Base-by-base conservation (phyloP, 2,888 invertebrate species). In the Sarcophaga variegata region DNA sequence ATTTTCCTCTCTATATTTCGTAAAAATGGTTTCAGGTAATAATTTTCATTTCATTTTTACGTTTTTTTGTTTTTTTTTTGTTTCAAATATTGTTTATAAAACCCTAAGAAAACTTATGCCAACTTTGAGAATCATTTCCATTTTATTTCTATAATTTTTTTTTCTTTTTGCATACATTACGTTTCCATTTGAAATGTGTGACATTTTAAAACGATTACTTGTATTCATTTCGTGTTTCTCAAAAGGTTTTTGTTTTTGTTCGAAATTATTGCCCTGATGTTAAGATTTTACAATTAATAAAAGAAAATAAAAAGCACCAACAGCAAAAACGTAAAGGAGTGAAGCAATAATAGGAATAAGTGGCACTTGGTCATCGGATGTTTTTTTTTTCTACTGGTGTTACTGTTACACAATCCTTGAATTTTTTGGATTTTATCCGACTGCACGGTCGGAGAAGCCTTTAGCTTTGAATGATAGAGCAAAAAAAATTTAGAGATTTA, bases 1-100 rank as follows among this genome's bases (percentile, higher is more conserved):
- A 14, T 17, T 12, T 14, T 54, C 17, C 17, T 54, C 5, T 54
- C 8, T 10, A 37, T 8, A 37, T 27, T 69, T 78, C 60, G 60
- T 69, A 59, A 17, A 6, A 69, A 60, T 69, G 67, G 12, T 69
- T 47, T 47, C 67, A 77, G 77, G 77, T 78, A 78, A 69, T 60
- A 47, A 60, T 78, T 69, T 67, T 60, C 2, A 17, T 60, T 78
- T 45, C 45, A 17, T 22, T 69, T 37, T 37, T 37, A 0, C 37
- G 4, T 37, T 37, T 37, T 37, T 37, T 5, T 20, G 20, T 20
- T 0, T 37, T 37, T 37, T 37, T 6, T 69, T 37, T 37, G 60
- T 37, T 72, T 60, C 45, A 5, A 22, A 67, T 49, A 45, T 59
- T 59, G 60, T 67, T 60, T 60, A 37, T 37, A 60, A 69, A 78